Evolutionary conservation across 1,140 invertebrate genomes (phyloP).

Genomic region (Hycleus cichorii): DNA sequence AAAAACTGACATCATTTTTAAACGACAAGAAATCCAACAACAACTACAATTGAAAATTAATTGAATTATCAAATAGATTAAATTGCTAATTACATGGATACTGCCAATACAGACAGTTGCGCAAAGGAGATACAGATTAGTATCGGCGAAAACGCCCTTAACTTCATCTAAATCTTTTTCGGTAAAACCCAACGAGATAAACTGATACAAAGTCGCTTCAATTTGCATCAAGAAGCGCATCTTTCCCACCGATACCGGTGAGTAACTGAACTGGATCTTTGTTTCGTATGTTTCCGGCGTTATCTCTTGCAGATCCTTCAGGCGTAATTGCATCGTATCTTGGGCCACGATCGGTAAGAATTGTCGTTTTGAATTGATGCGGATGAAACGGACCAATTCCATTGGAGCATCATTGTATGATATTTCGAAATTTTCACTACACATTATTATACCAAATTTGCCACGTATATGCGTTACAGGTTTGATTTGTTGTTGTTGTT

Average conservation of each 20-base stretch:
- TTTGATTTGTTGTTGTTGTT: conserved; percentile 16
- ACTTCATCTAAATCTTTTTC: conserved; percentile 94
- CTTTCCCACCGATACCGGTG: conserved; percentile 61
- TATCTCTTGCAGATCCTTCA: conserved; percentile 64
- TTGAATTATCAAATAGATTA: conserved; percentile 3
- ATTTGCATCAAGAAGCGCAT: conserved; percentile 72
- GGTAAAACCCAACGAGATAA: conserved; percentile 75
- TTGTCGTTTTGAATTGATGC: conserved; percentile 54
- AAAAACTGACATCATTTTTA: conserved; percentile 96
- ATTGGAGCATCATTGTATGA: conserved; percentile 43
- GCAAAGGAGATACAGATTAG: conserved; percentile 87
- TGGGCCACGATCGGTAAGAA: conserved; percentile 79
- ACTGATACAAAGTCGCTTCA: conserved; percentile 65
- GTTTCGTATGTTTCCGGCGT: conserved; percentile 48
- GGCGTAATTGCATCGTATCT: conserved; percentile 71
- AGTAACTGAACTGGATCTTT: conserved; percentile 53
- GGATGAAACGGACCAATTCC: conserved; percentile 51
- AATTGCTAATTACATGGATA: conserved; percentile 75
- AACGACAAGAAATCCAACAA: conserved; percentile 96
- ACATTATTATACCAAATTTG: conserved; percentile 35
- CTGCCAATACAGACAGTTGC: conserved; percentile 87
- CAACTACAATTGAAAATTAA: conserved; percentile 55
- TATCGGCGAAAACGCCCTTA: conserved; percentile 93
- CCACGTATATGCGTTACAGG: conserved; percentile 35
- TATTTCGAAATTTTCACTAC: conserved; percentile 33